Evolutionary conservation across 1,140 invertebrate species (phyloP).

Genomic region (Drosophila mojavensis): DNA sequence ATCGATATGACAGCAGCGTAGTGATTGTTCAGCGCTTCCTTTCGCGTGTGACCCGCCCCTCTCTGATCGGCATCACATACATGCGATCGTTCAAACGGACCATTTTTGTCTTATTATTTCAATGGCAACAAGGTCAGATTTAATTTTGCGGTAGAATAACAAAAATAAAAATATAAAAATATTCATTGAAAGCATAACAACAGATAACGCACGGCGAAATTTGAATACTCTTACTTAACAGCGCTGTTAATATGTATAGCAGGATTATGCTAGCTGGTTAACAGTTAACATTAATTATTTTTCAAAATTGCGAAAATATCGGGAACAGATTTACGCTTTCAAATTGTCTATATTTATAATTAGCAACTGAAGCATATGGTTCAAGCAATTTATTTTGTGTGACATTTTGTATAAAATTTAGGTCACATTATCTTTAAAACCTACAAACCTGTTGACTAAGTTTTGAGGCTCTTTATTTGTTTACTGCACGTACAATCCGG

Average conservation of each 20-base stretch:
- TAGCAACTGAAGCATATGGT: too few relatives aligned
- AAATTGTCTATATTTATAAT: too few relatives aligned
- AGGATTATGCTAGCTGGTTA: too few relatives aligned
- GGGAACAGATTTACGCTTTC: too few relatives aligned
- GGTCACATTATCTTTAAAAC: background rate
- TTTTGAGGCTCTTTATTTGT: constrained; percentile 23
- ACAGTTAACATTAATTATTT: too few relatives aligned
- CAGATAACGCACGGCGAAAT: constrained; percentile 13
- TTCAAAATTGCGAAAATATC: too few relatives aligned
- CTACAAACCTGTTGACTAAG: constrained; percentile 25
- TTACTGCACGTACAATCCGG: constrained; percentile 41
- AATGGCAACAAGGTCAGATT: constrained; percentile 76
- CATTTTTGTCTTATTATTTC: constrained; percentile 50
- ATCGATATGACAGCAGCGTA: constrained; percentile 71
- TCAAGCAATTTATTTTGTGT: too few relatives aligned
- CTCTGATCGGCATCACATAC: background rate
- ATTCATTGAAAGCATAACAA: constrained; percentile 28
- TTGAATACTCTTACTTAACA: constrained; percentile 30
- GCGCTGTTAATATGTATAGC: constrained; percentile 1
- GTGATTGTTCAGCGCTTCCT: constrained; percentile 80
- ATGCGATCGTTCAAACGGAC: constrained; percentile 14
- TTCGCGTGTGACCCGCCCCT: constrained; percentile 58
- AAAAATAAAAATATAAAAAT: constrained; percentile 39
- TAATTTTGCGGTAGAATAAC: constrained; percentile 65
- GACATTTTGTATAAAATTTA: too few relatives aligned